Evolutionary conservation across 1,140 invertebrate species (phyloP), one percentile per base, ranked within the genome.

Genomic region (Zaprionus tsacasi): DNA sequence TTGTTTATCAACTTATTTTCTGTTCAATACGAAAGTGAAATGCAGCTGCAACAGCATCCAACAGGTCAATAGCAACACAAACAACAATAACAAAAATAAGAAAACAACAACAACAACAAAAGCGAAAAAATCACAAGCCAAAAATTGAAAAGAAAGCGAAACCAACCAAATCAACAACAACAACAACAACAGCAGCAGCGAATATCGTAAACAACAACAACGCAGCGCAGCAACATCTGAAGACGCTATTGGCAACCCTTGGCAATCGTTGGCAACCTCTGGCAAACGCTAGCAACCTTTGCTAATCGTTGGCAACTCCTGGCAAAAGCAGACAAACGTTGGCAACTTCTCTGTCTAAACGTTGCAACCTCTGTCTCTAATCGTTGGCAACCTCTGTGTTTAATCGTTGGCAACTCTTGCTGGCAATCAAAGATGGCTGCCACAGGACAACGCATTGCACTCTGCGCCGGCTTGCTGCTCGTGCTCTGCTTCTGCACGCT

Each of bases 21-120:
- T 70, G 54, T 70, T 63, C 59, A 21, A 77, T 43, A 56, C 64
- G 67, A 78, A 82, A 79, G 79, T 79, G 81, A 82, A 82, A 79
- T 79, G 79, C 64, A 71, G 55, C 61, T 56, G 67, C 56, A 63
- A 45, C 60, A 70, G 45, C 59, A 50, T 21, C 48, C 59, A 70
- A 64, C 59, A 59, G 52, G 52, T 33, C 15, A 60, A 36, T 21
- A 58, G 30, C 56, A 21, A 58, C 17, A 52, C 59, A 52, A 50
- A 36, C 11, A 61, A 27, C 25, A 25, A 61, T 17, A 78, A 52
- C 11, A 40, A 45, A 35, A 30, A 30, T 0, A 30, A 30, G 69
- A 64, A 61, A 15, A 27, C 13, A 66, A 17, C 25, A 67, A 63
- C 38, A 56, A 33, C 21, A 27, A 25, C 27, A 38, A 61, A 63